Evolutionary conservation across 2,888 invertebrate species (phyloP).

Genomic region (Drosophila multiciliata): DNA sequence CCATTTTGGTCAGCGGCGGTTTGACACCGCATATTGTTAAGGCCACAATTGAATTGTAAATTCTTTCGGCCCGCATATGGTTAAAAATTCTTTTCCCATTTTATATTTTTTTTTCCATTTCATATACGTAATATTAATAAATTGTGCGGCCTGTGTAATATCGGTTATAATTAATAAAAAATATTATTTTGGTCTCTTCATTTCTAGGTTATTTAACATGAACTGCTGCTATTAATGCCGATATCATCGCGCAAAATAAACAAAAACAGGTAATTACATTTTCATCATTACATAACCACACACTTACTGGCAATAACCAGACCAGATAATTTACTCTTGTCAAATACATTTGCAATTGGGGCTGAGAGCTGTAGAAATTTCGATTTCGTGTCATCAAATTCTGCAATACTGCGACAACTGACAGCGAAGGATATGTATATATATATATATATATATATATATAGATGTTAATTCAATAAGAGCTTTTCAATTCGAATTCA

Average conservation of each 20-base stretch:
- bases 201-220: conserved; percentile 43
- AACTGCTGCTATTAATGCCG: conserved; percentile 28
- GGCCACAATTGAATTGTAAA: conserved; percentile 70
- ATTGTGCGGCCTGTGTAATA: neutral
- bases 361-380: conserved; percentile 41
- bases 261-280: conserved; percentile 60
- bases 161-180: neutral
- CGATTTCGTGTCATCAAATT: conserved; percentile 31
- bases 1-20: conserved; percentile 54
- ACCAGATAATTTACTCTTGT: conserved; percentile 9
- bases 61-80: conserved; percentile 50
- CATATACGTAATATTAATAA: neutral
- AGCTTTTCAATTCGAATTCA: conserved; percentile 22
- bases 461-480: conserved; percentile 9
- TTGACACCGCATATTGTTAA: conserved; percentile 67
- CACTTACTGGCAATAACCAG: conserved; percentile 5
- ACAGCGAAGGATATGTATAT: conserved; percentile 15
- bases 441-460: no score
- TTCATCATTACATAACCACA: conserved; percentile 24
- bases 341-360: conserved; percentile 14
- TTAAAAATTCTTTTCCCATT: conserved; percentile 13
- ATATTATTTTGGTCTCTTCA: conserved; percentile 15
- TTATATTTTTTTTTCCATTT: conserved; percentile 7
- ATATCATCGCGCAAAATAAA: conserved; percentile 12
- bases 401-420: conserved; percentile 32